Evolutionary conservation across 2,888 invertebrate species (phyloP), one percentile per base, ranked within the genome.

Genomic region (Zaprionus obscuricornis): DNA sequence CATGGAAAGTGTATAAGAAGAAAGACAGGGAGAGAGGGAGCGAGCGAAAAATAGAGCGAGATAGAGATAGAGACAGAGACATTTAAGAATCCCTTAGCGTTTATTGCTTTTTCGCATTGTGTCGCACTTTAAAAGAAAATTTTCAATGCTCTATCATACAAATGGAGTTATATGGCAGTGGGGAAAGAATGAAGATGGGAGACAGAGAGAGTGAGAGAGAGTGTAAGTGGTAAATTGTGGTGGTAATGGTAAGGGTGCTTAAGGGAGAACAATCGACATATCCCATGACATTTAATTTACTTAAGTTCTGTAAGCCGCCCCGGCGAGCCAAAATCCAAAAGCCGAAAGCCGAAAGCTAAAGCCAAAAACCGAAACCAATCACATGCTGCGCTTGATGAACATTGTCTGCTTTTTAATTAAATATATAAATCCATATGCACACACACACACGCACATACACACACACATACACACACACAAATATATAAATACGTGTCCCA

Each of bases 271-370:
- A 54, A 54, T 52, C 20, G 27, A 31, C 68, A 42, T 49, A 34
- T 55, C 37, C 51, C 60, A 56, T 56, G 72, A 64, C 63, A 78
- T 73, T 78, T 78, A 69, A 82, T 81, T 77, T 81, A 58, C 72
- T 68, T 62, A 59, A 77, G 72, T 77, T 81, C 58, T 42, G 63
- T 72, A 74, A 77, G 77, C 77, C 46, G 54, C 54, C 11, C 13
- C n/a, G 16, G 13, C 36, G 36, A 58, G 24, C 29, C 27, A 40
- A 65, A 49, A 29, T 7, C 29, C n/a, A n/a, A n/a, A n/a, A n/a
- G n/a, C n/a, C n/a, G n/a, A n/a, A n/a, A n/a, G n/a, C n/a, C n/a
- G n/a, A n/a, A n/a, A n/a, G n/a, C n/a, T n/a, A n/a, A n/a, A n/a
- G n/a, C n/a, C n/a, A n/a, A n/a, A n/a, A 37, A 33, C 34, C 43